Evolutionary conservation across 2,113 vertebrate genomes (phyloP), one percentile per base, ranked within the genome.

Genomic region (Clarias macrocephalus): DNA sequence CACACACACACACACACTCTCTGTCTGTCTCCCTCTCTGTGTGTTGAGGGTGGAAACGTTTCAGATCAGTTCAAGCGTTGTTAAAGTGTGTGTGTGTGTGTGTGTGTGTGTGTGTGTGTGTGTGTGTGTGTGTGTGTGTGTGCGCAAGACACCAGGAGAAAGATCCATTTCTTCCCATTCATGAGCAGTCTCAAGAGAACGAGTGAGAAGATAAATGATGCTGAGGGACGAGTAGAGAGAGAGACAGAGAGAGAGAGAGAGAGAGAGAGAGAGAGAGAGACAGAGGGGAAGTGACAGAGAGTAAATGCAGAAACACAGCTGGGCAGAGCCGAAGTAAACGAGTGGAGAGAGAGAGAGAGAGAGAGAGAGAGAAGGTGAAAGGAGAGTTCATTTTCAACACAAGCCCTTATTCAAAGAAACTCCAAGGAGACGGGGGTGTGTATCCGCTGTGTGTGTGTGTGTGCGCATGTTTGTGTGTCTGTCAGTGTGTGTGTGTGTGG

Each of bases 201-300:
- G 28, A 82, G 72, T 19, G 70, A 60, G 54, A 77, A 25, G 85
- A 88, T 68, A 54, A 88, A 66, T n/a, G 21, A 77, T 66, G 65
- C 33, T 59, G 33, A 75, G 68, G 19, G 68, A 85, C 15, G n/a
- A 77, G 59, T 33, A 60, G 42, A 2, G 73, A 48, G 37, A 21
- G 18, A 48, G 42, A 56, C 25, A 56, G 48, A 79, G 25, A 82
- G 72, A 65, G 75, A 60, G 56, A 73, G 30, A 57, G 21, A 70
- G 18, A 52, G 8, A 25, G 0, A 28, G 19, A 25, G 21, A 52
- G 62, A 18, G 30, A 33, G 19, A 56, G n/a, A 48, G 8, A 28
- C 13, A 30, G 1, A 56, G n/a, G 1, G n/a, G 59, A 3, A 25
- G 52, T 68, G 81, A 72, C 52, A 25, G 72, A 16, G 60, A 73